Percentiles rank a stretch among this genome's conserved stretches.
phyloP scores from a whole-genome alignment of 2,888 invertebrate species.

The Hermaeophaga mercurialis region DNA sequence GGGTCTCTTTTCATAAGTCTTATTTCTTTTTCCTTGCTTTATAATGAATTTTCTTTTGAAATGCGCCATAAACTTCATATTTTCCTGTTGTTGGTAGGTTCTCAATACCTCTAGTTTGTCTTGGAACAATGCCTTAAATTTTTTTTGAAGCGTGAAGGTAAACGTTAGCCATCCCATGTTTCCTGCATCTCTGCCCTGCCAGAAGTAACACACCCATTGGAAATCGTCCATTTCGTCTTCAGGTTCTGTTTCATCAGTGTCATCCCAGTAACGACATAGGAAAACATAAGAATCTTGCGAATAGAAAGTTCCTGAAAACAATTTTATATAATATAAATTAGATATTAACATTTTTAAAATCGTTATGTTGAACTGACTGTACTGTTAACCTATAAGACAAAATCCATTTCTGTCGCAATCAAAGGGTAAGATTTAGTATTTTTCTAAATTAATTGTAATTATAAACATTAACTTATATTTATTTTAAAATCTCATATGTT shows the following conservation, averaged over 20 bases:
- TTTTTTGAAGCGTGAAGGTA: slow-evolving; percentile 93
- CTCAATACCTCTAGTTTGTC: slow-evolving; percentile 90
- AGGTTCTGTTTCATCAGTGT: slow-evolving; percentile 59
- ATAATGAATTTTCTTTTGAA: slow-evolving; percentile 95
- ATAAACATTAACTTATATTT: too few species aligned
- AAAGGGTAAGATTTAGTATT: too few species aligned
- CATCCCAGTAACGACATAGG: slow-evolving; percentile 90
- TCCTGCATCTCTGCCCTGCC: slow-evolving; percentile 96
- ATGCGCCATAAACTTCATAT: slow-evolving; percentile 96
- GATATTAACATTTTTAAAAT: too few species aligned
- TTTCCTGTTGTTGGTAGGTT: slow-evolving; percentile 98
- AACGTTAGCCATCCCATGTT: slow-evolving; percentile 99
- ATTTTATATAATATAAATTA: too few species aligned
- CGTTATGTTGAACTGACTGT: too few species aligned
- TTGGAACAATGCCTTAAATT: slow-evolving; percentile 85
- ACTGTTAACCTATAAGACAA: too few species aligned
- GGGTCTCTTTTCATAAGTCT: slow-evolving; percentile 57
- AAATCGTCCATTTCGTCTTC: slow-evolving; percentile 59
- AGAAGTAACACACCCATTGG: slow-evolving; percentile 98
- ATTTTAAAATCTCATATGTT: too few species aligned
- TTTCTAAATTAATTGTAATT: too few species aligned
- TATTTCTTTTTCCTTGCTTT: slow-evolving; percentile 79
- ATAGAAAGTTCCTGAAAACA: slow-evolving; percentile 74
- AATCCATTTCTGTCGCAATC: too few species aligned
- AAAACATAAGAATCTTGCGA: slow-evolving; percentile 98